phyloP scores from a whole-genome alignment of 1,140 invertebrate species.

The Macrocentrus cingulum region DNA sequence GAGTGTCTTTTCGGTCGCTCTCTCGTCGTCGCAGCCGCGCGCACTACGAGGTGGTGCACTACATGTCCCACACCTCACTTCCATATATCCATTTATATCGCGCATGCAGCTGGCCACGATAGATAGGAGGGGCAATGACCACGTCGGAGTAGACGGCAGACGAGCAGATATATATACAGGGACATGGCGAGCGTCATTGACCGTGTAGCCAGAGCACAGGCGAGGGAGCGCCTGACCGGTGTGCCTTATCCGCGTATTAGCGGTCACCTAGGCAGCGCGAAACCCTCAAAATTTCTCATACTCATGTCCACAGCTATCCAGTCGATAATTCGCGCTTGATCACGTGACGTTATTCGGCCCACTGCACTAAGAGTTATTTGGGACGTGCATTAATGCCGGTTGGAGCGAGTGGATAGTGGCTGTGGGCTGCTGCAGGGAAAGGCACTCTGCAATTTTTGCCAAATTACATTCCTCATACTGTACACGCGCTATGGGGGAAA shows the following conservation, averaged over 20 bases:
- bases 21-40: slow-evolving; percentile 11
- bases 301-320: slow-evolving; percentile 16
- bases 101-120: slow-evolving; percentile 32
- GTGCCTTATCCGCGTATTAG: slow-evolving; percentile 25
- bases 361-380: slow-evolving; percentile 10
- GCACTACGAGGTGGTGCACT: slow-evolving; percentile 13
- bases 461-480: slow-evolving; percentile 21
- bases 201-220: slow-evolving; percentile 20
- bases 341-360: slow-evolving; percentile 21
- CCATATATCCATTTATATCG: slow-evolving; percentile 42
- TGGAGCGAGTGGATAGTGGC: slow-evolving; percentile 3
- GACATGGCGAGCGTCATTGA: slow-evolving; percentile 24
- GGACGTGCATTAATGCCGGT: slow-evolving; percentile 22
- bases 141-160: slow-evolving; percentile 12
- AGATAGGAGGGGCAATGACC: slow-evolving; percentile 48
- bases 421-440: no score
- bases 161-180: background rate
- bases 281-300: slow-evolving; percentile 6
- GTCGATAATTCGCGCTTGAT: slow-evolving; percentile 23
- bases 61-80: slow-evolving; percentile 4
- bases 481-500: no score
- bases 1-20: slow-evolving; percentile 40
- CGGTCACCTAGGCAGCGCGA: slow-evolving; percentile 1
- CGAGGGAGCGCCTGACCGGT: background rate
- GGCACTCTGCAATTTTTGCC: slow-evolving; percentile 17